phyloP scores from a whole-genome alignment of 2,888 invertebrate species.

The Trissonchulus sp. region DNA sequence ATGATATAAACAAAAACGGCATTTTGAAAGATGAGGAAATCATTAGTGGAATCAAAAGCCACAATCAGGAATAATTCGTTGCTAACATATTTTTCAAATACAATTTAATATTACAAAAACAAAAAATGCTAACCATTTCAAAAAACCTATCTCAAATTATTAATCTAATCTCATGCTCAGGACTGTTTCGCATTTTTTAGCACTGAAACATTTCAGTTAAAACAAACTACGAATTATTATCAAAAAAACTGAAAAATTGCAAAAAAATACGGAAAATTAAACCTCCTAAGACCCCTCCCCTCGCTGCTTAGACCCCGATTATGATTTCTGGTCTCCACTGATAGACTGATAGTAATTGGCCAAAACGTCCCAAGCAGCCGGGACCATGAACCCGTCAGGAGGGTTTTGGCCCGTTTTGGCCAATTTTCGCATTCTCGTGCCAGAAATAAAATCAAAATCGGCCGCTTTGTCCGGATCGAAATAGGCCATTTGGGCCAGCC shows the following conservation, averaged over 20 bases:
- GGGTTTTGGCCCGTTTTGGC: conserved; percentile 79
- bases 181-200: too few relatives aligned
- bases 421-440: conserved; percentile 75
- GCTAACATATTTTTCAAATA: too few relatives aligned
- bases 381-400: conserved; percentile 97
- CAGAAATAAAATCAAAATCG: conserved; percentile 34
- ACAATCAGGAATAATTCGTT: too few relatives aligned
- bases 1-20: too few relatives aligned
- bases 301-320: not conserved
- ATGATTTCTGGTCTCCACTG: conserved; percentile 23
- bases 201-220: too few relatives aligned
- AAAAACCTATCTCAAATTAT: too few relatives aligned
- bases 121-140: too few relatives aligned
- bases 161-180: too few relatives aligned
- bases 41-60: too few relatives aligned
- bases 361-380: conserved; percentile 83
- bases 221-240: too few relatives aligned
- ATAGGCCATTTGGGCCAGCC: conserved; percentile 77
- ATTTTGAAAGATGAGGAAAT: too few relatives aligned
- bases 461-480: conserved; percentile 74
- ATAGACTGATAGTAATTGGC: conserved; percentile 69
- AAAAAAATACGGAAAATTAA: not conserved
- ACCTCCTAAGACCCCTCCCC: not conserved
- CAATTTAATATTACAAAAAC: too few relatives aligned
- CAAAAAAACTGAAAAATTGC: not conserved